A percentile compares a stretch with the other conserved stretches of the same genome.
Conservation (phyloP, 2,888 invertebrate species). For the Tipula lateralis region DNA sequence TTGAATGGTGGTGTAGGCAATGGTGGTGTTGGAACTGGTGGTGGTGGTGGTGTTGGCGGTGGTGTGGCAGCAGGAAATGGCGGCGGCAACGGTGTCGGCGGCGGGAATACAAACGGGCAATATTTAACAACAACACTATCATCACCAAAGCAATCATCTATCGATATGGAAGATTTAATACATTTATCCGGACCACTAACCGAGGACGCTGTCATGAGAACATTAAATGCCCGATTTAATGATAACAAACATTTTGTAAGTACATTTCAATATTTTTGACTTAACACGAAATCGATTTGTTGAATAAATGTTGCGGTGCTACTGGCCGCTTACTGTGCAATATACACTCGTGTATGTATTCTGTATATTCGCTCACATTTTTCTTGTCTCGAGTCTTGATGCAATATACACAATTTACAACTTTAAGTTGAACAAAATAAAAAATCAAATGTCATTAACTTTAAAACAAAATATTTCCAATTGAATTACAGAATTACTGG, state of each 20-base stretch:
- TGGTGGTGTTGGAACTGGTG: neutral
- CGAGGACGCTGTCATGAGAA: slow-evolving; percentile 88
- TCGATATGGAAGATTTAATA: slow-evolving; percentile 79
- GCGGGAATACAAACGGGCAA: neutral
- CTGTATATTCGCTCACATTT: neutral
- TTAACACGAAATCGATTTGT: neutral
- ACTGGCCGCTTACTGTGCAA: neutral
- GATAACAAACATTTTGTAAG: slow-evolving; percentile 84
- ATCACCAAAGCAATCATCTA: slow-evolving; percentile 39
- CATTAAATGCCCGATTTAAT: slow-evolving; percentile 83
- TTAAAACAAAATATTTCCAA: neutral
- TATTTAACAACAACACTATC: neutral
- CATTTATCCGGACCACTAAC: slow-evolving; percentile 88
- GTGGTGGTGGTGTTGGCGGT: neutral
- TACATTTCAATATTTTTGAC: slow-evolving; percentile 38
- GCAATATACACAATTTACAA: neutral
- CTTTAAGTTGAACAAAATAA: neutral
- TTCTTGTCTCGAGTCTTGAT: neutral
- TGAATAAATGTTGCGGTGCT: neutral
- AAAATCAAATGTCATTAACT: slow-evolving; percentile 11
- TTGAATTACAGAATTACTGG: slow-evolving; percentile 13
- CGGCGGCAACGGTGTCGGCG: neutral
- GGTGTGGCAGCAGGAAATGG: neutral
- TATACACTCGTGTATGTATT: neutral
- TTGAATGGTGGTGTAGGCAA: neutral